Evolutionary conservation across 92 coral and sea anemone species (phyloP).

Genomic region (Anthopleura xanthogrammica): DNA sequence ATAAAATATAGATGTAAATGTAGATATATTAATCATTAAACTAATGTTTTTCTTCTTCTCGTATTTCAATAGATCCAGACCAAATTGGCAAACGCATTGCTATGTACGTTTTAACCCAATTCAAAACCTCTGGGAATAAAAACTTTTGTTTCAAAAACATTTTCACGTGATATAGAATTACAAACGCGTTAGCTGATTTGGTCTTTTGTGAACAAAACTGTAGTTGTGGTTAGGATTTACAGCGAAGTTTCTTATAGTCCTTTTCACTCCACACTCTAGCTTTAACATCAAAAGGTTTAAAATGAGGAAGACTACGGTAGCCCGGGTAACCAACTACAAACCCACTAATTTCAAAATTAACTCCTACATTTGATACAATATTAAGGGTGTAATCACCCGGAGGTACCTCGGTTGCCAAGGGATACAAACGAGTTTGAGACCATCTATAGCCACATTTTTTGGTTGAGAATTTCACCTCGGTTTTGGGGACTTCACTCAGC

Average conservation of each 20-base stretch:
- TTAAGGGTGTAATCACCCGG: conserved; percentile 46
- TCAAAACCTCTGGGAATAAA: too few species aligned
- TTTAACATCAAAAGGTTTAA: conserved; percentile 37
- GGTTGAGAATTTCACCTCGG: conserved; percentile 22
- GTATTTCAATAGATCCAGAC: too few species aligned
- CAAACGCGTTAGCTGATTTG: too few species aligned
- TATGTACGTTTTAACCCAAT: too few species aligned
- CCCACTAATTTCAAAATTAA: conserved; percentile 26
- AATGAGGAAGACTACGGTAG: conserved; percentile 25
- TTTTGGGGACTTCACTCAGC: conserved; percentile 24
- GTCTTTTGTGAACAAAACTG: too few species aligned
- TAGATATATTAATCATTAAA: too few species aligned
- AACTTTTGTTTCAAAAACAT: too few species aligned
- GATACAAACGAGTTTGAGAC: conserved; percentile 44
- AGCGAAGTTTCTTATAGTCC: conserved; percentile 10
- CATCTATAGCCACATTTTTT: conserved; percentile 29
- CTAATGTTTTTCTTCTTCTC: too few species aligned
- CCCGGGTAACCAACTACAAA: conserved; percentile 42
- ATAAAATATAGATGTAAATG: too few species aligned
- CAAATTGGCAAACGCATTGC: too few species aligned
- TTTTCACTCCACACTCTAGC: conserved; percentile 35
- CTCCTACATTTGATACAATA: conserved; percentile 14
- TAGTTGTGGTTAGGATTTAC: background rate
- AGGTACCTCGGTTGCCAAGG: conserved; percentile 26
- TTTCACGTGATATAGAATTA: too few species aligned